Percentiles rank a stretch among this genome's conserved stretches.
These are phyloP conservation scores for Ennomos erosarius DNA, from an alignment of 2,888 invertebrate species.

Conservation along the genomic window DNA sequence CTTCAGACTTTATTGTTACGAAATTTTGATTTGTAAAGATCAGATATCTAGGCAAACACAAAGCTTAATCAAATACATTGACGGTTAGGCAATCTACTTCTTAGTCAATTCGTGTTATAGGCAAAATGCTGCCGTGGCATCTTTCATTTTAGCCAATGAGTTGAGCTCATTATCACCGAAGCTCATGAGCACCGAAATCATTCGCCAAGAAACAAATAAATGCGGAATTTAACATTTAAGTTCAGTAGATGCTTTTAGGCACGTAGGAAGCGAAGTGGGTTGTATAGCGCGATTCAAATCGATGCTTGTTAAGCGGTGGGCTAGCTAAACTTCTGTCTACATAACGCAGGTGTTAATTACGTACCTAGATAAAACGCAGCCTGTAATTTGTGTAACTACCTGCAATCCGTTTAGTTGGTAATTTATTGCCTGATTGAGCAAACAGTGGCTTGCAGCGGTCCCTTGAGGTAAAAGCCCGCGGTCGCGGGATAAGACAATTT, in stretches of 20 bases:
- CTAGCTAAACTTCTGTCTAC: slow-evolving; percentile 17
- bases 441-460: slow-evolving; percentile 10
- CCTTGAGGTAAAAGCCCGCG: slow-evolving; percentile 1
- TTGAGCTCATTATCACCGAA: no score
- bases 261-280: slow-evolving; percentile 59
- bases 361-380: slow-evolving; percentile 32
- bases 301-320: slow-evolving; percentile 38
- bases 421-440: slow-evolving; percentile 30
- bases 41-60: no score
- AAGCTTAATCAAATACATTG: no score
- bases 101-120: no score
- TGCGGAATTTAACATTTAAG: no score
- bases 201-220: no score
- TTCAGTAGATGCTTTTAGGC: background rate
- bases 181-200: no score
- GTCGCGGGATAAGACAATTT: slow-evolving; percentile 24
- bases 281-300: slow-evolving; percentile 50
- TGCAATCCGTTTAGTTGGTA: slow-evolving; percentile 27
- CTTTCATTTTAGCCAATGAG: no score
- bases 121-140: no score
- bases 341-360: slow-evolving; percentile 65
- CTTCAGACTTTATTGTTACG: no score
- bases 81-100: no score
- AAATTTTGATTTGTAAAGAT: no score
- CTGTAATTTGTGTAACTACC: slow-evolving; percentile 29